Base-by-base conservation (phyloP, 2,888 invertebrate species). In the Aphodius sticticus region DNA sequence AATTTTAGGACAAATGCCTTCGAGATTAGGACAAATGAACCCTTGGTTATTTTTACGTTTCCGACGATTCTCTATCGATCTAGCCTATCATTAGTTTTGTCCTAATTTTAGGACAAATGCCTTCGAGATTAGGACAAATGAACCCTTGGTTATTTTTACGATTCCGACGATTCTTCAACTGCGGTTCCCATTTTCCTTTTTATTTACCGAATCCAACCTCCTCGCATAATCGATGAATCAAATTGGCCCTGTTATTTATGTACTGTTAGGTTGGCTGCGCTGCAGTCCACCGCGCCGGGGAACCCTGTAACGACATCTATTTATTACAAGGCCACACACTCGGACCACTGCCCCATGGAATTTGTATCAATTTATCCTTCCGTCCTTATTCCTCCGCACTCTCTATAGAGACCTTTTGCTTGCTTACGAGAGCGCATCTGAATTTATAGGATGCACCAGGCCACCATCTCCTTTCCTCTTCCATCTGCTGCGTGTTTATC, bases 301-400 rank as follows among this genome's bases (percentile, higher is more conserved):
- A 86, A 86, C 86, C 84, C 87, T 84, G 84, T 85, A 86, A 86
- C 84, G 86, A 85, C 84, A 83, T 84, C 85, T 53, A 53, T 53
- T 53, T 53, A 53, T 53, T 85, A 87, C 86, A 83, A 81, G 87
- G 84, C 87, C 87, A 86, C 87, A 87, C 87, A 87, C 87, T 86
- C 85, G 81, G 86, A 35, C 78, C 53, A 53, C 53, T 53, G 53
- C 9, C 7, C 53, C 53, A 53, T 53, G 78, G 80, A 80, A 81
- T 80, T 81, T 82, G 78, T 82, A 81, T 80, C 82, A 81, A 82
- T 82, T 82, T 81, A 81, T 82, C 76, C 76, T 79, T 76, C 80
- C 70, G 53, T 53, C 53, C 12, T 53, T 53, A 53, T 53, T 53
- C 53, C 12, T 53, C 53, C 53, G 53, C 9, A 7, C 53, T 53